Evolutionary conservation across 2,888 invertebrate genomes (phyloP).

Genomic region (Aleiodes leptofemur): DNA sequence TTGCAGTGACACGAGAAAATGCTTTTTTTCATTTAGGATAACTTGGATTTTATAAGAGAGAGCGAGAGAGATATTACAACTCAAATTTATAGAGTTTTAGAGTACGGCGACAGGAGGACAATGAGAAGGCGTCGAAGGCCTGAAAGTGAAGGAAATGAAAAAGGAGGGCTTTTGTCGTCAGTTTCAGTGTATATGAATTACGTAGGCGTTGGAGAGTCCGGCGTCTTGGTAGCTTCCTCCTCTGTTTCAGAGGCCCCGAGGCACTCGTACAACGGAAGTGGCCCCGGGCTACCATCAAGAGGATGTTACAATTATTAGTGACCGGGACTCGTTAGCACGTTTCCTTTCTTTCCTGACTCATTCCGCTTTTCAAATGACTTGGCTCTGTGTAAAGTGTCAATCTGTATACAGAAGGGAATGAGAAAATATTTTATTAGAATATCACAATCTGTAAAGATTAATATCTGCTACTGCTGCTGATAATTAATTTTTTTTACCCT

Average conservation of each 20-base stretch:
- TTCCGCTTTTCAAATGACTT: slow-evolving; percentile 55
- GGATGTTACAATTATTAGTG: slow-evolving; percentile 74
- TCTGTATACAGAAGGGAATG: too few relatives aligned
- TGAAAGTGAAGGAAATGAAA: background rate
- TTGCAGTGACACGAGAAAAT: background rate
- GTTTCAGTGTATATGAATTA: slow-evolving; percentile 40
- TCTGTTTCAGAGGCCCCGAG: slow-evolving; percentile 58
- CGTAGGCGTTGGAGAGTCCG: slow-evolving; percentile 67
- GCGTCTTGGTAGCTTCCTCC: slow-evolving; percentile 72
- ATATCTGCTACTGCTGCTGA: too few relatives aligned
- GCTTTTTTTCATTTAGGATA: too few relatives aligned
- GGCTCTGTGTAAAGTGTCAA: background rate
- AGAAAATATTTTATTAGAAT: too few relatives aligned
- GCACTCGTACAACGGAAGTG: slow-evolving; percentile 61
- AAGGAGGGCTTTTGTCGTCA: slow-evolving; percentile 58
- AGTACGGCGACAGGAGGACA: background rate
- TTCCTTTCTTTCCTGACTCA: slow-evolving; percentile 71
- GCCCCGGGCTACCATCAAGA: slow-evolving; percentile 63
- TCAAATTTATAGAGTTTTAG: background rate
- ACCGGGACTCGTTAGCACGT: slow-evolving; percentile 72
- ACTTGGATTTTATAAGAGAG: too few relatives aligned
- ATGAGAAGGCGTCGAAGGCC: background rate
- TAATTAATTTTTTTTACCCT: too few relatives aligned
- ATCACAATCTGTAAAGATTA: too few relatives aligned
- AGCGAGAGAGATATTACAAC: slow-evolving; percentile 1